Evolutionary conservation across 2,113 vertebrate genomes (phyloP).

Genomic region (Cynoglossus semilaevis): DNA sequence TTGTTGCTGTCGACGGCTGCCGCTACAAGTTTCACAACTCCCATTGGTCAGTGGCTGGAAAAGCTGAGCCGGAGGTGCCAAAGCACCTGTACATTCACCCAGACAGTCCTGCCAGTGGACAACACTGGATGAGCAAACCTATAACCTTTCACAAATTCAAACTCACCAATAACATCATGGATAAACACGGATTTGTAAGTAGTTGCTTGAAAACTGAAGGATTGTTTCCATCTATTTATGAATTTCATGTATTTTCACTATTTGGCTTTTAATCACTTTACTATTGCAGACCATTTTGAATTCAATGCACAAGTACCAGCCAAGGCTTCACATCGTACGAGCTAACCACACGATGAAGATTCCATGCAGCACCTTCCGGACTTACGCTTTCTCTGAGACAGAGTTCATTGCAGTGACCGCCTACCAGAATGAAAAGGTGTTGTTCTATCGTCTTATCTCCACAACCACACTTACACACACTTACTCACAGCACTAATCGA

Average conservation of each 20-base stretch:
- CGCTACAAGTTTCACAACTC: slow-evolving; percentile 97
- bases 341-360: slow-evolving; percentile 97
- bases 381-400: slow-evolving; percentile 94
- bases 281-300: slow-evolving; percentile 91
- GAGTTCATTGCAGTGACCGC: slow-evolving; percentile 97
- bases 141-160: slow-evolving; percentile 98
- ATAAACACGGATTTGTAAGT: slow-evolving; percentile 98
- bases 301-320: slow-evolving; percentile 99
- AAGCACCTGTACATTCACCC: slow-evolving; percentile 99
- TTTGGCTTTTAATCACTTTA: slow-evolving; percentile 1
- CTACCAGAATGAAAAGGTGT: slow-evolving; percentile 99
- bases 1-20: slow-evolving; percentile 91
- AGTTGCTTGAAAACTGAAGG: not conserved
- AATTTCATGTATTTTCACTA: not conserved
- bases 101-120: slow-evolving; percentile 92
- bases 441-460: not conserved
- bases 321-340: slow-evolving; percentile 93
- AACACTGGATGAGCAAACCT: slow-evolving; percentile 97
- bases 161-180: slow-evolving; percentile 95
- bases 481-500: not conserved
- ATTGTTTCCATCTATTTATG: not conserved
- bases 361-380: slow-evolving; percentile 95
- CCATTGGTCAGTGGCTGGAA: slow-evolving; percentile 93
- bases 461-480: not conserved
- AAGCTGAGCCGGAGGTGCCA: slow-evolving; percentile 97